Evolutionary conservation across 1,140 invertebrate genomes (phyloP).

Genomic region (Caenorhabditis briggsae): DNA sequence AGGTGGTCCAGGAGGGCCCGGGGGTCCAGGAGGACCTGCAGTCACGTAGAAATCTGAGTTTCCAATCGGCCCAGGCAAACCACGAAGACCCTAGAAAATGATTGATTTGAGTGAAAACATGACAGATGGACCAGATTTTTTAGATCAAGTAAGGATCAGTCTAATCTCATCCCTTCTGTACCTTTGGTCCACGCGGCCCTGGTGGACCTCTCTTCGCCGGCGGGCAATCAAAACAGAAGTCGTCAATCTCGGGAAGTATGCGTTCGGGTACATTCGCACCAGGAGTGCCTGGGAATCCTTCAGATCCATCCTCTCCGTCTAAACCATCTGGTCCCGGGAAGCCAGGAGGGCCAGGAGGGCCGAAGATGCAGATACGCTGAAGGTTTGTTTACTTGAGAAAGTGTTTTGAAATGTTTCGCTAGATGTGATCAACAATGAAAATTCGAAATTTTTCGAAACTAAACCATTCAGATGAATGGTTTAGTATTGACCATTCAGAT

Average conservation of each 20-base stretch:
- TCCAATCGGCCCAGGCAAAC: constrained; percentile 21
- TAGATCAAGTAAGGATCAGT: no score
- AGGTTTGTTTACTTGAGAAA: background rate
- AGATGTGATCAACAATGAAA: no score
- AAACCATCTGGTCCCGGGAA: constrained; percentile 47
- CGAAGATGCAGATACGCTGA: constrained; percentile 10
- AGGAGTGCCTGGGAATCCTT: constrained; percentile 1
- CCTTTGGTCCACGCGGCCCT: constrained; percentile 29
- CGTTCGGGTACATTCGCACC: background rate
- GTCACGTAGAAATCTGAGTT: background rate
- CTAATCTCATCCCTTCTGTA: background rate
- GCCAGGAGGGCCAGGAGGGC: constrained; percentile 47
- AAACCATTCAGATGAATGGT: no score
- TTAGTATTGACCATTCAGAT: no score
- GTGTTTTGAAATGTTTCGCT: background rate
- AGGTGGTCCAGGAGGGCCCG: constrained; percentile 52
- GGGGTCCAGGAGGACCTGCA: constrained; percentile 31
- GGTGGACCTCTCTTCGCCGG: constrained; percentile 21
- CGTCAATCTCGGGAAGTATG: constrained; percentile 20
- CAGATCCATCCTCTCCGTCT: constrained; percentile 52
- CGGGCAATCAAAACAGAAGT: constrained; percentile 32
- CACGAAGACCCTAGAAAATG: constrained; percentile 23
- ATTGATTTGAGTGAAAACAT: background rate
- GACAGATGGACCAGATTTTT: no score
- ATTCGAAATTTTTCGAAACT: no score